Evolutionary conservation across 2,888 invertebrate genomes (phyloP).

Genomic region (Chrysina gloriosa): DNA sequence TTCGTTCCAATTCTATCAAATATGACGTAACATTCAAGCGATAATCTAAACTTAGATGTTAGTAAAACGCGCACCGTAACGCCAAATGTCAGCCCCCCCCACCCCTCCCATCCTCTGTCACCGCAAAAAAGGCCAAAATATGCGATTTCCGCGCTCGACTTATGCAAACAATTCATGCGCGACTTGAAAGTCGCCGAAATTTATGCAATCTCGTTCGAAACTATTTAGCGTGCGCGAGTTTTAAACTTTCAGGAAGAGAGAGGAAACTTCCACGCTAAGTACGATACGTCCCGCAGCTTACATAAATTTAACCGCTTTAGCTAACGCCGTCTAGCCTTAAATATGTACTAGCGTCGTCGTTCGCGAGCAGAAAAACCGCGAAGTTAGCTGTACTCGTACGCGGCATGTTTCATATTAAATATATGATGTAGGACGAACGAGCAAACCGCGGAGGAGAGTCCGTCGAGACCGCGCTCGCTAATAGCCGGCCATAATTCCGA

Average conservation of each 20-base stretch:
- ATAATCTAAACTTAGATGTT: no score
- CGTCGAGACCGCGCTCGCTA: slow-evolving; percentile 33
- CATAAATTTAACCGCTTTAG: not conserved
- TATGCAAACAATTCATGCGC: slow-evolving; percentile 30
- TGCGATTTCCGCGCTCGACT: no score
- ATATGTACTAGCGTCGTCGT: not conserved
- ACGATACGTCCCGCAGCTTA: not conserved
- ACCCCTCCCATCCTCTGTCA: no score
- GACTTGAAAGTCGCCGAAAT: not conserved
- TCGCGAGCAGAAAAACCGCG: not conserved
- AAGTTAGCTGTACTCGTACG: no score
- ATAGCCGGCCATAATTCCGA: slow-evolving; percentile 31
- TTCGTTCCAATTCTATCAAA: no score
- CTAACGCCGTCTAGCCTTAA: not conserved
- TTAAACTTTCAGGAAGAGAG: slow-evolving; percentile 25
- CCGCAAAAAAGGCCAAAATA: no score
- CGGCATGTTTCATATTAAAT: no score
- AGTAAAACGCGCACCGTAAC: no score
- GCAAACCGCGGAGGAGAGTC: slow-evolving; percentile 23
- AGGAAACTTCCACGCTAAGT: slow-evolving; percentile 6
- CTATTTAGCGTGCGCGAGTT: slow-evolving; percentile 16
- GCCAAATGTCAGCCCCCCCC: no score
- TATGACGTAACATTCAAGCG: no score
- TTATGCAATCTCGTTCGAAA: slow-evolving; percentile 29
- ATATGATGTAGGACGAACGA: no score